phyloP scores from a whole-genome alignment of 2,113 vertebrate genomes.

The Marmota monax region DNA sequence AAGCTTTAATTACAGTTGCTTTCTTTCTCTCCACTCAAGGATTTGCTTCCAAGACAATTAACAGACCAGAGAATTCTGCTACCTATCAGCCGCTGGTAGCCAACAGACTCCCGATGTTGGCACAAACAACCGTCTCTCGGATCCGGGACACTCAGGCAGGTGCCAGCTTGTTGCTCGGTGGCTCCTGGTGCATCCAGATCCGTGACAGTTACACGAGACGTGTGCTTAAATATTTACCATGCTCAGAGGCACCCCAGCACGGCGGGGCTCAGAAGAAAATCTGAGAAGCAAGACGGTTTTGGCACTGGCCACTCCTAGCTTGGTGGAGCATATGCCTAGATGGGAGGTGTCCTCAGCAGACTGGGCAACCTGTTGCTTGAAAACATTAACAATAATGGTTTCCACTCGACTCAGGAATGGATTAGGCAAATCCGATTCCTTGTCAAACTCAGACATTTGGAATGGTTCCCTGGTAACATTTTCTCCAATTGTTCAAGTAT shows the following conservation, averaged over 20 bases:
- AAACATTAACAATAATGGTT: background rate
- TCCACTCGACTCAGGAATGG: background rate
- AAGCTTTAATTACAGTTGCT: slow-evolving; percentile 63
- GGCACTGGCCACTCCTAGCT: background rate
- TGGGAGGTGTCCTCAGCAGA: background rate
- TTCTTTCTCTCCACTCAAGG: slow-evolving; percentile 40
- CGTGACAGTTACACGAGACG: background rate
- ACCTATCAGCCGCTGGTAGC: slow-evolving; percentile 19
- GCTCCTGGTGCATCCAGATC: background rate
- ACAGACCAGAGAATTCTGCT: slow-evolving; percentile 66
- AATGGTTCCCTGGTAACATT: no score
- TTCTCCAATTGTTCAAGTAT: background rate
- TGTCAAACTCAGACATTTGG: background rate
- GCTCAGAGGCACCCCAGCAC: background rate
- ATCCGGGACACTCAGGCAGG: background rate
- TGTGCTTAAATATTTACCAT: slow-evolving; percentile 50
- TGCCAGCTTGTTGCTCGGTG: background rate
- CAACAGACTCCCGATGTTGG: background rate
- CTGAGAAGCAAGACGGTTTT: background rate
- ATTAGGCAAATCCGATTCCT: background rate
- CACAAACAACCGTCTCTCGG: background rate
- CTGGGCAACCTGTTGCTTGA: background rate
- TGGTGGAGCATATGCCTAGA: background rate
- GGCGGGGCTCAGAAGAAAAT: background rate
- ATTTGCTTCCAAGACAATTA: slow-evolving; percentile 75